These are phyloP conservation scores for Discoglossus pictus DNA, from an alignment of 2,797 vertebrate genomes.

Conservation along the genomic window DNA sequence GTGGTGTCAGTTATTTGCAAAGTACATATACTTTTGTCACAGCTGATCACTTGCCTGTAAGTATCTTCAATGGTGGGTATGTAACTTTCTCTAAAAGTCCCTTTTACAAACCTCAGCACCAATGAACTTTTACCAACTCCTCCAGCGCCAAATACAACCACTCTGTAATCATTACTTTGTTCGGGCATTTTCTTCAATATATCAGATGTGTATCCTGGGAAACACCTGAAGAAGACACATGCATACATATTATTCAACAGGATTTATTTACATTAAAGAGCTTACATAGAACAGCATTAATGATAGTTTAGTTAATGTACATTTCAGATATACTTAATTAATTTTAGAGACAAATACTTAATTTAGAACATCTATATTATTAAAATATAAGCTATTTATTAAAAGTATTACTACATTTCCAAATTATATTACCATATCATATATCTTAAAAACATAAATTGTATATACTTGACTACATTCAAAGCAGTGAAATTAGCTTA, in stretches of 20 bases:
- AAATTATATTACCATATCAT: too few species aligned
- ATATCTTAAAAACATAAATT: too few species aligned
- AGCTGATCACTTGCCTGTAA: conserved; percentile 83
- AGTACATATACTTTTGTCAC: conserved; percentile 83
- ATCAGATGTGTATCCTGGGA: conserved; percentile 31
- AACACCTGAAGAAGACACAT: conserved; percentile 57
- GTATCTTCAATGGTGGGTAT: conserved; percentile 83
- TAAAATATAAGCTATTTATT: too few species aligned
- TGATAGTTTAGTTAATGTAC: too few species aligned
- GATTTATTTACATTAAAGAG: too few species aligned
- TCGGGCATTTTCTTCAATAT: conserved; percentile 70
- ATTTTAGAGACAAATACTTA: too few species aligned
- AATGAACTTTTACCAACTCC: conserved; percentile 82
- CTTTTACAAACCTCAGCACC: conserved; percentile 79
- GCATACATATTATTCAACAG: neutral
- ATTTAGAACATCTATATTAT: too few species aligned
- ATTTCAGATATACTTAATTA: too few species aligned
- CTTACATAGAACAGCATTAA: too few species aligned
- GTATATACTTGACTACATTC: too few species aligned
- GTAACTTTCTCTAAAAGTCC: conserved; percentile 81
- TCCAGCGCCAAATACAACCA: conserved; percentile 80
- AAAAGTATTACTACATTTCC: too few species aligned
- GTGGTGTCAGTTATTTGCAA: conserved; percentile 84
- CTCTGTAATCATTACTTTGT: conserved; percentile 82
- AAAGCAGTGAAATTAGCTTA: too few species aligned